These are phyloP conservation scores for Misgurnus anguillicaudatus DNA, from an alignment of 2,113 vertebrate species.

Conservation along the genomic window DNA sequence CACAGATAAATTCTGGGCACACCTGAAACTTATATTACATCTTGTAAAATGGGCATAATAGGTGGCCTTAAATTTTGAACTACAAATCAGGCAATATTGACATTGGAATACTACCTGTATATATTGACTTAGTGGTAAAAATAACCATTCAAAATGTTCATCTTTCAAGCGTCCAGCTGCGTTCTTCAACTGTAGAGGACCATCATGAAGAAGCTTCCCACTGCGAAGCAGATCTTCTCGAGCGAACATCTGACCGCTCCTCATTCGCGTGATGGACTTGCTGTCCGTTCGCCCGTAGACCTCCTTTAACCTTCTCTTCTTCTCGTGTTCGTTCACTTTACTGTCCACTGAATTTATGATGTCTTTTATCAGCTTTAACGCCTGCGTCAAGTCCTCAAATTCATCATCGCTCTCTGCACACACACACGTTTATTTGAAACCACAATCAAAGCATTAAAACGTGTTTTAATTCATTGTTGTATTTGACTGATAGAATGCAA, in stretches of 20 bases:
- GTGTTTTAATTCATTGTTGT: too few relatives aligned
- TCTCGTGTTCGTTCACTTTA: constrained; percentile 92
- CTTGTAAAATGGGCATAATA: too few relatives aligned
- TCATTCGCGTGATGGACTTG: constrained; percentile 97
- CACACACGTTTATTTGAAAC: background rate
- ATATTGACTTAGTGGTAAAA: too few relatives aligned
- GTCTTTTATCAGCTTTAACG: constrained; percentile 85
- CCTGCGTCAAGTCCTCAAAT: constrained; percentile 79
- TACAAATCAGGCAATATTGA: too few relatives aligned
- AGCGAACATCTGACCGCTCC: constrained; percentile 94
- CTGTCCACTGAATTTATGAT: constrained; percentile 87
- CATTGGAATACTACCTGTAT: too few relatives aligned
- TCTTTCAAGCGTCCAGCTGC: constrained; percentile 85
- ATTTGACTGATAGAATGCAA: background rate
- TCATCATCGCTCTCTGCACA: constrained; percentile 84
- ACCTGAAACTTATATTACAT: too few relatives aligned
- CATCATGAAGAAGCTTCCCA: constrained; percentile 87
- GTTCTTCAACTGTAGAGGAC: constrained; percentile 84
- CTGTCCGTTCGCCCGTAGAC: constrained; percentile 87
- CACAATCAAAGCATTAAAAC: background rate
- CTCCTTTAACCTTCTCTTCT: constrained; percentile 85
- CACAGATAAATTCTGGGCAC: too few relatives aligned
- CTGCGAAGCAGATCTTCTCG: constrained; percentile 88
- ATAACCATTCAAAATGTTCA: constrained; percentile 50
- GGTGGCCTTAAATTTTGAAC: too few relatives aligned